These are phyloP conservation scores for fruit fly (Drosophila melanogaster) DNA, from an alignment of 1,140 invertebrate species.

Conservation along the genomic window Release_6_plus_ISO1_MT NT_037436.4:8622501-8623000, in stretches of 20 bases:
- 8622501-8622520: slow-evolving; percentile 97
- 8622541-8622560: slow-evolving; percentile 96
- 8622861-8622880: slow-evolving; percentile 98
- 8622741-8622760: slow-evolving; percentile 93
- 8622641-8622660: slow-evolving; percentile 96
- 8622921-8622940: slow-evolving; percentile 86
- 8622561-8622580: slow-evolving; percentile 90
- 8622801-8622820: slow-evolving; percentile 99
- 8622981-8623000: slow-evolving; percentile 80
- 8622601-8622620: slow-evolving; percentile 90
- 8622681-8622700: slow-evolving; percentile 98
- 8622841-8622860: slow-evolving; percentile 97
- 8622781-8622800: slow-evolving; percentile 99
- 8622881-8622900: slow-evolving; percentile 92
- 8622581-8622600: slow-evolving; percentile 92
- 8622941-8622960: slow-evolving; percentile 4
- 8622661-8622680: slow-evolving; percentile 98
- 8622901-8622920: slow-evolving; percentile 89
- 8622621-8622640: slow-evolving; percentile 94
- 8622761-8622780: slow-evolving; percentile 99
- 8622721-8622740: slow-evolving; percentile 97
- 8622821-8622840: slow-evolving; percentile 97
- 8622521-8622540: slow-evolving; percentile 95
- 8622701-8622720: slow-evolving; percentile 95
- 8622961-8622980: not conserved